phyloP scores from a whole-genome alignment of 1,140 invertebrate genomes.

The Platyscapa corneri region DNA sequence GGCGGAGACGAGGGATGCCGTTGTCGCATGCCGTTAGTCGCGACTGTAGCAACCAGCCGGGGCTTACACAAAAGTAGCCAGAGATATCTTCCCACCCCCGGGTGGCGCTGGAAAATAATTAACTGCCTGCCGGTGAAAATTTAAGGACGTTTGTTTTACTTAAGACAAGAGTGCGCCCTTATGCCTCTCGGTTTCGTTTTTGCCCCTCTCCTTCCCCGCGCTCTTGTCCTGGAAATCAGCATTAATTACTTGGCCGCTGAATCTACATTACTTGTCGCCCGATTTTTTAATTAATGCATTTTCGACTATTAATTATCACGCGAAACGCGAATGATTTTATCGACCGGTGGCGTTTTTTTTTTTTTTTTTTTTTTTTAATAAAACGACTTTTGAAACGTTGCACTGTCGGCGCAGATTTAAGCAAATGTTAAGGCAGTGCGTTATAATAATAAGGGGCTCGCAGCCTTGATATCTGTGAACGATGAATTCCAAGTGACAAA shows the following conservation, averaged over 20 bases:
- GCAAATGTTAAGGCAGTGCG: too few relatives aligned
- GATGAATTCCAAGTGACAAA: neutral
- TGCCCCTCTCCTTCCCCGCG: neutral
- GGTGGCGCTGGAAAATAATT: constrained; percentile 58
- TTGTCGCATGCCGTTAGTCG: constrained; percentile 16
- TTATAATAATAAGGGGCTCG: neutral
- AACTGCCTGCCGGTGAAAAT: constrained; percentile 59
- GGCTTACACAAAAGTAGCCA: constrained; percentile 38
- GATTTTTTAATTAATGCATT: constrained; percentile 2
- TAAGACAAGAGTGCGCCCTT: constrained; percentile 48
- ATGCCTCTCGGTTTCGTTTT: neutral
- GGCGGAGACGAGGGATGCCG: neutral
- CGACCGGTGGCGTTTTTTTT: too few relatives aligned
- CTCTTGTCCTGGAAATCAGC: neutral
- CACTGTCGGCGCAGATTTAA: too few relatives aligned
- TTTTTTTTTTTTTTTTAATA: too few relatives aligned
- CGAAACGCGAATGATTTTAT: too few relatives aligned
- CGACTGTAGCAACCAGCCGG: neutral
- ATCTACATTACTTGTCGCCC: neutral
- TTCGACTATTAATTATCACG: neutral
- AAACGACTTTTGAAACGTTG: too few relatives aligned
- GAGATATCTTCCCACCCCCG: constrained; percentile 47
- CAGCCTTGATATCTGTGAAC: neutral
- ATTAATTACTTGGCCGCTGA: constrained; percentile 7
- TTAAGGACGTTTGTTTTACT: constrained; percentile 65